These are phyloP conservation scores for Lysandra coridon DNA, from an alignment of 2,888 invertebrate genomes.

Conservation along the genomic window DNA sequence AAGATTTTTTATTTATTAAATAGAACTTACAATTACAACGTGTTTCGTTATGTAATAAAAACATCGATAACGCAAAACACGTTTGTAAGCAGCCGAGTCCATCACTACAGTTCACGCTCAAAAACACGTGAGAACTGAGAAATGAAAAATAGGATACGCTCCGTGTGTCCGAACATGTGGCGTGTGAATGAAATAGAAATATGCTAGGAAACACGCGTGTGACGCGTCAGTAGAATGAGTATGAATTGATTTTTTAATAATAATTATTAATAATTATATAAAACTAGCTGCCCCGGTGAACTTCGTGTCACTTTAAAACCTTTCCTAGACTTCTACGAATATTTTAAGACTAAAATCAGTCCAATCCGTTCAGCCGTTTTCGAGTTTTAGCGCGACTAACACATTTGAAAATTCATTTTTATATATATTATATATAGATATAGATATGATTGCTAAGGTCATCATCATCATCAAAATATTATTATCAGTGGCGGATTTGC, in stretches of 20 bases:
- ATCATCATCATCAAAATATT: no score
- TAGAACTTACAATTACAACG: neutral
- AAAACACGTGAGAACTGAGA: slow-evolving; percentile 57
- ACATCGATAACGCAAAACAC: neutral
- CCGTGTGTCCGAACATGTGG: slow-evolving; percentile 49
- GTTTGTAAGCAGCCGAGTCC: slow-evolving; percentile 34
- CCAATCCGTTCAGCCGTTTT: no score
- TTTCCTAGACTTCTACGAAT: no score
- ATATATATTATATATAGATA: no score
- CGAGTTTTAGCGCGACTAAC: no score
- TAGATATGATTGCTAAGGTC: no score
- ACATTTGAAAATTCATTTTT: no score
- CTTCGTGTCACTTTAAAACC: no score
- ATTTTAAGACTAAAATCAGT: no score
- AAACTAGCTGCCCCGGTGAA: no score
- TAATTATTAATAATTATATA: no score
- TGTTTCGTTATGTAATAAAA: neutral
- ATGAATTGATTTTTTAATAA: slow-evolving; percentile 25
- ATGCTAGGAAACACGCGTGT: neutral
- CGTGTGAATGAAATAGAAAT: slow-evolving; percentile 44
- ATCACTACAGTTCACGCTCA: slow-evolving; percentile 61
- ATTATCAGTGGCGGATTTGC: no score
- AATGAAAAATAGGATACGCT: slow-evolving; percentile 43
- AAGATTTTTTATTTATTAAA: neutral
- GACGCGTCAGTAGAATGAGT: neutral